Evolutionary conservation across 2,888 invertebrate species (phyloP).

Genomic region (Agonopterix subpropinquella): DNA sequence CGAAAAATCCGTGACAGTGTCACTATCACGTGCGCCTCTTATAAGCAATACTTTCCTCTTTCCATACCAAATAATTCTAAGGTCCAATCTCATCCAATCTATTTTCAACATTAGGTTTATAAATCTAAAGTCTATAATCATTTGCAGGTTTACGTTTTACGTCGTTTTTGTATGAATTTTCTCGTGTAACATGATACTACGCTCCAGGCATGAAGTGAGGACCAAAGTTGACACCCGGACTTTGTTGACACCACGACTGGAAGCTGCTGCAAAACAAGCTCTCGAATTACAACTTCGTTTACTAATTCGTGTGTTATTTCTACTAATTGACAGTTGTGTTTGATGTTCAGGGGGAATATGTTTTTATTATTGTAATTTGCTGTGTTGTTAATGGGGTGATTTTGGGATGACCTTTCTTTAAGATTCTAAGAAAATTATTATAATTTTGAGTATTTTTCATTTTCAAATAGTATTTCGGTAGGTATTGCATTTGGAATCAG

Average conservation of each 20-base stretch:
- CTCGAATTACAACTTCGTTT: constrained; percentile 20
- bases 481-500: too few species aligned
- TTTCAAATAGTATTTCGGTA: too few species aligned
- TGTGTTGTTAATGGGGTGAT: too few species aligned
- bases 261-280: constrained; percentile 19
- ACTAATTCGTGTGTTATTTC: constrained; percentile 21
- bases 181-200: constrained; percentile 17
- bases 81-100: constrained; percentile 1
- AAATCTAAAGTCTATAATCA: neutral
- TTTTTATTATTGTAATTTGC: neutral
- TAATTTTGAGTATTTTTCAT: too few species aligned
- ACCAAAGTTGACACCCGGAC: constrained; percentile 17
- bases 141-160: constrained; percentile 1
- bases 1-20: constrained; percentile 16
- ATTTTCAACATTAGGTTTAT: constrained; percentile 5
- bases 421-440: too few species aligned
- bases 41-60: constrained; percentile 9
- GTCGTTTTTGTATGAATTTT: constrained; percentile 3
- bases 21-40: constrained; percentile 19
- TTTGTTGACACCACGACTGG: constrained; percentile 12
- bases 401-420: too few species aligned
- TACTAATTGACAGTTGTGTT: constrained; percentile 19
- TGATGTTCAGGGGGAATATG: neutral
- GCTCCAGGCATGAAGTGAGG: constrained; percentile 15
- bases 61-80: too few species aligned